These are phyloP conservation scores for Bradypus variegatus DNA, from an alignment of 2,797 vertebrate species.

Conservation along the genomic window DNA sequence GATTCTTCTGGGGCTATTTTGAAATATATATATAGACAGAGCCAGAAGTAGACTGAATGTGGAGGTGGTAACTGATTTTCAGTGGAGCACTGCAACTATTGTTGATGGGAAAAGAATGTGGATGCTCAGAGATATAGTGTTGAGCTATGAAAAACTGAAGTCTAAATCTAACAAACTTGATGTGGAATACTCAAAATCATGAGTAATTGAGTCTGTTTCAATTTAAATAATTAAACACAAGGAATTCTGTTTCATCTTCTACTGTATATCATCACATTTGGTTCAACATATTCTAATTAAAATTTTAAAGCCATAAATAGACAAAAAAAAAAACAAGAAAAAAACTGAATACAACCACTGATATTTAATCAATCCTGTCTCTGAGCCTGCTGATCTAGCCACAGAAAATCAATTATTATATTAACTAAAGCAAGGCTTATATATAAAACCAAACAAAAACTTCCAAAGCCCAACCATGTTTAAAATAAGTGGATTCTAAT, in stretches of 20 bases:
- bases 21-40: rapidly evolving
- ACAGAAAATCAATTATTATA: neutral
- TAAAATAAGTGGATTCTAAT: constrained; percentile 2
- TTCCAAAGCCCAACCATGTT: neutral
- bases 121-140: rapidly evolving
- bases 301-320: constrained; percentile 7
- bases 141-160: neutral
- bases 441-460: neutral
- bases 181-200: neutral
- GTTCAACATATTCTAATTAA: neutral
- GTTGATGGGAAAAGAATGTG: neutral
- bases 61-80: neutral
- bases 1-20: neutral
- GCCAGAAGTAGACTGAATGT: neutral
- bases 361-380: neutral
- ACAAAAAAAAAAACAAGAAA: neutral
- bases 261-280: neutral
- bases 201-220: neutral
- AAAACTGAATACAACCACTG: neutral
- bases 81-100: neutral
- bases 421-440: neutral
- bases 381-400: neutral
- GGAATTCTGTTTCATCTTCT: neutral
- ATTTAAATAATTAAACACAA: neutral
- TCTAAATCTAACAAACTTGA: neutral